Percentiles rank a stretch among this genome's conserved stretches.
Conservation (phyloP, 1,140 invertebrate species). For the Eupristina koningsbergeri region DNA sequence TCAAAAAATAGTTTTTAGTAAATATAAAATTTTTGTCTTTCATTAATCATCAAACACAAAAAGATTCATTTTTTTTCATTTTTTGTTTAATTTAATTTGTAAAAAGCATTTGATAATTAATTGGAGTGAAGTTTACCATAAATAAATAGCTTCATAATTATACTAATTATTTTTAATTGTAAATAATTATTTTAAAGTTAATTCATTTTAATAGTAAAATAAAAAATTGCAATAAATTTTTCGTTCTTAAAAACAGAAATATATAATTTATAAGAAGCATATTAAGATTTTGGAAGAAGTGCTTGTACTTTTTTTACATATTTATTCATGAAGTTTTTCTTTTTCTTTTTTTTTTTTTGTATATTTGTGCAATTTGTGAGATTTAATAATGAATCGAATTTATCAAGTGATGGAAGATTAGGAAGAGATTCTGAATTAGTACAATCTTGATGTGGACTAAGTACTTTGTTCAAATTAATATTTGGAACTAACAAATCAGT, state of each 20-base stretch:
- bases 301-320: constrained; percentile 53
- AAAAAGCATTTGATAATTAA: neutral
- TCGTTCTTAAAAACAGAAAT: neutral
- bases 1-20: constrained; percentile 2
- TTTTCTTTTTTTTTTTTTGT: constrained; percentile 41
- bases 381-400: constrained; percentile 47
- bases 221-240: neutral
- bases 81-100: no score
- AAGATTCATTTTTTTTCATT: neutral
- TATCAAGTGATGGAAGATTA: constrained; percentile 53
- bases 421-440: constrained; percentile 23
- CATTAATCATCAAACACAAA: neutral
- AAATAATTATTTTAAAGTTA: no score
- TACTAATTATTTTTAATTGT: no score
- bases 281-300: constrained; percentile 49
- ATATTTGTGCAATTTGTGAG: neutral
- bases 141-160: no score
- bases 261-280: neutral
- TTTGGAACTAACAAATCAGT: neutral
- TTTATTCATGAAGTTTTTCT: constrained; percentile 43
- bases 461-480: neutral
- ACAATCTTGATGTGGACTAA: neutral
- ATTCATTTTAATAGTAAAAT: neutral
- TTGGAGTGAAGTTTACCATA: neutral
- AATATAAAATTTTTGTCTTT: neutral